Conservation (phyloP, 2,797 vertebrate species). For the Pristis pectinata region DNA sequence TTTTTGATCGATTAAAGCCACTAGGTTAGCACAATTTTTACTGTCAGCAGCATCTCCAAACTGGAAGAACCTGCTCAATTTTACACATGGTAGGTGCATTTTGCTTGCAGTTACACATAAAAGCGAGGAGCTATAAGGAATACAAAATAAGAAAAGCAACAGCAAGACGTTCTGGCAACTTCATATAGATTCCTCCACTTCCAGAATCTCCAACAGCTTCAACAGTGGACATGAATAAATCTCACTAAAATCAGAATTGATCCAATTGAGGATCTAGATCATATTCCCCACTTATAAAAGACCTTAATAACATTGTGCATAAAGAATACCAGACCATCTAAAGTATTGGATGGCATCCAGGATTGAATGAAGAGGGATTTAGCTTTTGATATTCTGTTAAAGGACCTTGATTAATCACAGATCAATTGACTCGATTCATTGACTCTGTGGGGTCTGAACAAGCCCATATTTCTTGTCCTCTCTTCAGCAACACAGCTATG, state of each 20-base stretch:
- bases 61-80: not conserved
- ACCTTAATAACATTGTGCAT: too few relatives aligned
- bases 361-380: too few relatives aligned
- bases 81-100: not conserved
- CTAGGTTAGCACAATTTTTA: not conserved
- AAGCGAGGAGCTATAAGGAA: not conserved
- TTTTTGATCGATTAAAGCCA: not conserved
- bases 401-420: too few relatives aligned
- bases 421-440: too few relatives aligned
- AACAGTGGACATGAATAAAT: not conserved
- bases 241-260: not conserved
- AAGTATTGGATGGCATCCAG: too few relatives aligned
- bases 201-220: not conserved
- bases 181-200: not conserved
- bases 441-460: not conserved
- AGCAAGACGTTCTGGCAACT: not conserved
- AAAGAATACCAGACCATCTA: too few relatives aligned
- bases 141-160: not conserved
- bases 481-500: not conserved
- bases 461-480: not conserved
- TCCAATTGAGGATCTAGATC: too few relatives aligned
- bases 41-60: not conserved
- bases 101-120: not conserved
- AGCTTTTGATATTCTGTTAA: too few relatives aligned
- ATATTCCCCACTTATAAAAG: too few relatives aligned